These are phyloP conservation scores for Epistrophella euchroma DNA, from an alignment of 2,888 invertebrate species.

Conservation along the genomic window DNA sequence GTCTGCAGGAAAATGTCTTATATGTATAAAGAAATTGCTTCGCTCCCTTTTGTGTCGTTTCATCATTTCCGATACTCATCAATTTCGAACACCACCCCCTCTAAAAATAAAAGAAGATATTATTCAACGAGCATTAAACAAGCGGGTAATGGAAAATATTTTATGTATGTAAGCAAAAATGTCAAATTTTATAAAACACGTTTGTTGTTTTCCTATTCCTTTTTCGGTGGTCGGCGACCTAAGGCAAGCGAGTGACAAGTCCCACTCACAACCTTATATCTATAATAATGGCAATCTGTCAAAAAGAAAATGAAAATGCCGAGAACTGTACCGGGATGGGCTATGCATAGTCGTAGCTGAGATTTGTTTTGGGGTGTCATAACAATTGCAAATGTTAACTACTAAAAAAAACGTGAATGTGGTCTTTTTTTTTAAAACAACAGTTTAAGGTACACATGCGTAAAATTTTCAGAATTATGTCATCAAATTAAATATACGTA, in stretches of 20 bases:
- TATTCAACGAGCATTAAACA: slow-evolving; percentile 33
- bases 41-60: slow-evolving; percentile 33
- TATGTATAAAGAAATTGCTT: slow-evolving; percentile 42
- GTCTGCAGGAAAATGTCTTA: neutral
- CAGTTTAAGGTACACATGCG: too few species aligned
- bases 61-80: slow-evolving; percentile 54
- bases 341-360: neutral
- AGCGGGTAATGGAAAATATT: slow-evolving; percentile 40
- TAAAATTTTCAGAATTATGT: too few species aligned
- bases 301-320: neutral
- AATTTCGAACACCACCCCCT: slow-evolving; percentile 35
- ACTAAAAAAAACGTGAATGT: too few species aligned
- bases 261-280: neutral
- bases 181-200: slow-evolving; percentile 37
- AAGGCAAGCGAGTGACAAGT: neutral
- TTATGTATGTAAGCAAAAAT: slow-evolving; percentile 19
- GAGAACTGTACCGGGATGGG: neutral
- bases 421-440: too few species aligned
- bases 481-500: too few species aligned
- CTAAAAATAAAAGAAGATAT: slow-evolving; percentile 2
- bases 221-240: slow-evolving; percentile 17
- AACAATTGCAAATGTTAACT: too few species aligned
- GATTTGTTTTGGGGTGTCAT: neutral
- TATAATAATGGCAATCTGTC: slow-evolving; percentile 27
- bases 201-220: neutral